Conservation (phyloP, 2,113 vertebrate genomes). For the Sciurus niger region DNA sequence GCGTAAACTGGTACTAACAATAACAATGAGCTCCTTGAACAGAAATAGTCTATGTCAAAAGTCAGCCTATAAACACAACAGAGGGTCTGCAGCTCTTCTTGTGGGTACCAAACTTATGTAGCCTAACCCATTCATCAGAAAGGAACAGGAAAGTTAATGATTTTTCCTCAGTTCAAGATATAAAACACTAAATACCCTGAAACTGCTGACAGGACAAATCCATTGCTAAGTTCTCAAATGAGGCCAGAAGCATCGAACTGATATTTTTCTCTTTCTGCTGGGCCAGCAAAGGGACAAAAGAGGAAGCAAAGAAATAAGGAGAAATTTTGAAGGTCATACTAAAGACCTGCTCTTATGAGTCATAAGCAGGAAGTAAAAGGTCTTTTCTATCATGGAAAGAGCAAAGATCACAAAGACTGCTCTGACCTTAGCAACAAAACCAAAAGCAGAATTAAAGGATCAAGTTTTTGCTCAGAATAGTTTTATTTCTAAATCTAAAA, state of each 20-base stretch:
- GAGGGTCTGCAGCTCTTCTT: conserved; percentile 22
- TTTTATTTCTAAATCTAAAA: conserved; percentile 52
- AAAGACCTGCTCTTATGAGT: neutral
- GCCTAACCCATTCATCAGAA: conserved; percentile 42
- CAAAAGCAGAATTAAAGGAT: conserved; percentile 57
- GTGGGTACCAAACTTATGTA: neutral
- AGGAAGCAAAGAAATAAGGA: neutral
- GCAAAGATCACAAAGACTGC: conserved; percentile 31
- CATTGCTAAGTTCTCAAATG: conserved; percentile 40
- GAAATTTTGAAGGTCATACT: conserved; percentile 7
- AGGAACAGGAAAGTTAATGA: conserved; percentile 48
- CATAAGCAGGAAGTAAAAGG: neutral
- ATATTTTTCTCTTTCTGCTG: conserved; percentile 54
- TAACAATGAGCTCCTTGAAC: conserved; percentile 62
- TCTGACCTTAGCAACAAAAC: neutral
- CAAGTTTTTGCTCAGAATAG: conserved; percentile 43
- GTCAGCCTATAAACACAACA: conserved; percentile 63
- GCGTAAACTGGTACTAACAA: conserved; percentile 59
- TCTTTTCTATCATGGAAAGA: conserved; percentile 16
- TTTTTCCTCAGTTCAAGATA: conserved; percentile 61
- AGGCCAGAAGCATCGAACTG: conserved; percentile 48
- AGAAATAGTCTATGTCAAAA: conserved; percentile 70
- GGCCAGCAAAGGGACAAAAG: neutral
- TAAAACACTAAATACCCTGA: conserved; percentile 35
- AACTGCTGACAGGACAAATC: conserved; percentile 70